Evolutionary conservation across 2,888 invertebrate genomes (phyloP), one percentile per base, ranked within the genome.

Genomic region (Athetis lepigone): DNA sequence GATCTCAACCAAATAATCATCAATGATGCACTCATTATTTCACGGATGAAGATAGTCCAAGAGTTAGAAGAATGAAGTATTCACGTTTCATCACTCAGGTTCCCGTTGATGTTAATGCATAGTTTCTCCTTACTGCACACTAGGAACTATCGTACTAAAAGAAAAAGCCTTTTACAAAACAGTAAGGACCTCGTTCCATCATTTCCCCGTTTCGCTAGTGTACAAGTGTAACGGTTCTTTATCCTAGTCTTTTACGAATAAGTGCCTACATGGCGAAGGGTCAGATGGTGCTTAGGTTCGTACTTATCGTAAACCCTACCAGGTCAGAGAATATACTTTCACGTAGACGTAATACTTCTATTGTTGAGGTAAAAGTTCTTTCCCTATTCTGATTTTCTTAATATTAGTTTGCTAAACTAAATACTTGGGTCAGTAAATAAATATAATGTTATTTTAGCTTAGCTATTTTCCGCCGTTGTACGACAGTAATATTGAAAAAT

Each of bases 271-370:
- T 33, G 37, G 43, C 19, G 16, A 68, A 64, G 52, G 69, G 74
- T 64, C 75, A 59, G 51, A 16, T 2, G 13, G 4, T 61, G 58
- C 77, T 74, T 73, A 72, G 57, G 51, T 37, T 2, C 16, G 4
- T 61, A 61, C 77, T 74, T 73, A 72, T 67, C 60, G 61, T 73
- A 56, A 69, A 69, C 33, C 45, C 39, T 43, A 52, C 51, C 23
- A 46, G 61, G 74, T 58, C n/a, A 42, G 49, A 42, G 49, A 56
- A 59, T 33, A 59, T 42, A 23, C 63, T 61, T 54, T 46, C 52
- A 49, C 18, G 23, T 9, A 33, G 47, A 56, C 39, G 43, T 56
- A 39, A 39, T 39, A 18, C 29, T 49, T 33, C 69, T 25, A 64
- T 73, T 64, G 51, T 64, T 54, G 33, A 36, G 50, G 16, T 54